Evolutionary conservation across 2,888 invertebrate genomes (phyloP).

Genomic region (Ctena decussata): DNA sequence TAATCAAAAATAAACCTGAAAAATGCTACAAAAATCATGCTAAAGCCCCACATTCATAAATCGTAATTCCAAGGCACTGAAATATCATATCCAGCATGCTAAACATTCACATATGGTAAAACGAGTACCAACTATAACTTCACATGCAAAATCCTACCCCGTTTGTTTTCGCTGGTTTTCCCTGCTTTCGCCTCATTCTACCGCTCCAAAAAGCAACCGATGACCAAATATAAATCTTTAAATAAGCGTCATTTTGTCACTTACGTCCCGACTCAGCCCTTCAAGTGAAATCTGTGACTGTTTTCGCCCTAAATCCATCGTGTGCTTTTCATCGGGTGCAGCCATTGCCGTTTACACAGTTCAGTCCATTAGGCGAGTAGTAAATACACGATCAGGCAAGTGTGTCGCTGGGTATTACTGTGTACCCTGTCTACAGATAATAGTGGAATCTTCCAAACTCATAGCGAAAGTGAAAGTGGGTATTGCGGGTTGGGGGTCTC

Average conservation of each 20-base stretch:
- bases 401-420: background rate
- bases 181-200: constrained; percentile 60
- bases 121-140: constrained; percentile 1
- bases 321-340: constrained; percentile 62
- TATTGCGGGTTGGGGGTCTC: too few species aligned
- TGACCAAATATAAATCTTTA: constrained; percentile 56
- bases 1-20: background rate
- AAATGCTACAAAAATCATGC: constrained; percentile 29
- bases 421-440: background rate
- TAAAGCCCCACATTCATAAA: constrained; percentile 18
- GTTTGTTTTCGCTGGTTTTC: constrained; percentile 62
- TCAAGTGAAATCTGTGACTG: constrained; percentile 39
- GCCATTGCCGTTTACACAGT: constrained; percentile 62
- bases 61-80: background rate
- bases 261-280: constrained; percentile 56
- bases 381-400: background rate
- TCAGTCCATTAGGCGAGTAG: constrained; percentile 66
- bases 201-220: constrained; percentile 61
- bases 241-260: constrained; percentile 33
- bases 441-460: background rate
- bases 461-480: too few species aligned
- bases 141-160: constrained; percentile 59
- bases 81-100: constrained; percentile 27
- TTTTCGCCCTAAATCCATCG: constrained; percentile 27
- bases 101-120: constrained; percentile 24